Percentiles rank a stretch among this genome's conserved stretches.
Evolutionary conservation across 2,888 invertebrate species (phyloP).

Genomic region (Argyra leucocephala): DNA sequence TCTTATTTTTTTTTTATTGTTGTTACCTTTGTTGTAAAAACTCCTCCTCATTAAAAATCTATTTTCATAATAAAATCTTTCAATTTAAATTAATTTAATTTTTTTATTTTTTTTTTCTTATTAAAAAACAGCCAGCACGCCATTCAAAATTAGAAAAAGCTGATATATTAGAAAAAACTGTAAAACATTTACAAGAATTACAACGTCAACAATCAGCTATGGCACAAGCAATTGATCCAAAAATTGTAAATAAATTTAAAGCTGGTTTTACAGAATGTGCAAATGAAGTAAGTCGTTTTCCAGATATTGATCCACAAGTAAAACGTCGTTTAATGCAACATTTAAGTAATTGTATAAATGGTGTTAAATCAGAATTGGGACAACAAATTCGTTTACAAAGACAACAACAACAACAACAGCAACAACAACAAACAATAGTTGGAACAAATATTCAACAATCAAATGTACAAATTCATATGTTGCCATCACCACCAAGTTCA

Average conservation of each 20-base stretch:
- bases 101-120: slow-evolving; percentile 20
- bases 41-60: no score
- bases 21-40: neutral
- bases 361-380: slow-evolving; percentile 40
- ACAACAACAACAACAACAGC: slow-evolving; percentile 29
- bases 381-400: slow-evolving; percentile 23
- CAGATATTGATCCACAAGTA: slow-evolving; percentile 63
- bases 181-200: slow-evolving; percentile 80
- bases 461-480: slow-evolving; percentile 51
- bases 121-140: slow-evolving; percentile 66
- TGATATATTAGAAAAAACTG: slow-evolving; percentile 90
- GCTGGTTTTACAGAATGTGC: slow-evolving; percentile 84
- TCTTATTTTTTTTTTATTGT: neutral
- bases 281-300: slow-evolving; percentile 65
- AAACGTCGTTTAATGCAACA: slow-evolving; percentile 67
- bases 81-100: neutral
- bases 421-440: slow-evolving; percentile 27
- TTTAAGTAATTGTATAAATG: slow-evolving; percentile 58
- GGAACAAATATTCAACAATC: slow-evolving; percentile 33
- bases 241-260: slow-evolving; percentile 73
- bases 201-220: slow-evolving; percentile 78
- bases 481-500: slow-evolving; percentile 45
- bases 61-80: slow-evolving; percentile 9
- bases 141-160: slow-evolving; percentile 94
- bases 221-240: slow-evolving; percentile 74